Percentiles rank a stretch among this genome's conserved stretches.
These are phyloP conservation scores for Megalops atlanticus DNA, from an alignment of 2,113 vertebrate species.

Conservation along the genomic window DNA sequence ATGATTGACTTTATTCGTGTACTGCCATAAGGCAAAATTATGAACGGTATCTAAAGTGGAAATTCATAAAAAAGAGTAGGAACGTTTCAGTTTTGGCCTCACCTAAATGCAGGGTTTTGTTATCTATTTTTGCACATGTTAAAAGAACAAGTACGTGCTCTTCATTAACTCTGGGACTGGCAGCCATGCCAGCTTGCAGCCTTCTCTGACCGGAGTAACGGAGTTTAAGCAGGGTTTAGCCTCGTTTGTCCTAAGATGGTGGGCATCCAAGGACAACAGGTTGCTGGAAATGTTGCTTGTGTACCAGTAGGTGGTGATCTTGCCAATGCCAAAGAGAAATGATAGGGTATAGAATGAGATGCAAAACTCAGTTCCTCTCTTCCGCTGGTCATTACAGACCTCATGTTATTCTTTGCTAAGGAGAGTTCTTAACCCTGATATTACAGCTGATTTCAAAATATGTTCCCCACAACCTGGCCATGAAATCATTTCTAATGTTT, in stretches of 20 bases:
- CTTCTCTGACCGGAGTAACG: no score
- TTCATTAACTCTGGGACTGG: background rate
- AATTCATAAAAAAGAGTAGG: no score
- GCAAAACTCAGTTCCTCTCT: background rate
- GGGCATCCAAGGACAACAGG: background rate
- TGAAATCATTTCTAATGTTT: no score
- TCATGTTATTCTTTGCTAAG: background rate
- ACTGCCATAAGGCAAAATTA: background rate
- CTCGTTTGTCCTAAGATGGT: slow-evolving; percentile 3
- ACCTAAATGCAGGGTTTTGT: background rate
- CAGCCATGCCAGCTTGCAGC: background rate
- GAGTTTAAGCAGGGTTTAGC: background rate
- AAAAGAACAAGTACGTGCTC: background rate
- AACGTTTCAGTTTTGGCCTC: no score
- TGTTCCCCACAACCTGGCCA: background rate
- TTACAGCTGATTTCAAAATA: background rate
- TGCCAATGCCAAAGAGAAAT: background rate
- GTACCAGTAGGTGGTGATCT: background rate
- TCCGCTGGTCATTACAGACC: background rate
- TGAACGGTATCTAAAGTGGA: background rate
- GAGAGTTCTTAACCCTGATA: background rate
- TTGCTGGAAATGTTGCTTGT: background rate
- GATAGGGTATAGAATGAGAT: background rate
- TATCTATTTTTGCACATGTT: background rate
- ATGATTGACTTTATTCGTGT: background rate